A percentile compares a stretch with the other conserved stretches of the same genome.
Conservation (phyloP, 2,888 invertebrate genomes). For the Aspidiotus destructor region DNA sequence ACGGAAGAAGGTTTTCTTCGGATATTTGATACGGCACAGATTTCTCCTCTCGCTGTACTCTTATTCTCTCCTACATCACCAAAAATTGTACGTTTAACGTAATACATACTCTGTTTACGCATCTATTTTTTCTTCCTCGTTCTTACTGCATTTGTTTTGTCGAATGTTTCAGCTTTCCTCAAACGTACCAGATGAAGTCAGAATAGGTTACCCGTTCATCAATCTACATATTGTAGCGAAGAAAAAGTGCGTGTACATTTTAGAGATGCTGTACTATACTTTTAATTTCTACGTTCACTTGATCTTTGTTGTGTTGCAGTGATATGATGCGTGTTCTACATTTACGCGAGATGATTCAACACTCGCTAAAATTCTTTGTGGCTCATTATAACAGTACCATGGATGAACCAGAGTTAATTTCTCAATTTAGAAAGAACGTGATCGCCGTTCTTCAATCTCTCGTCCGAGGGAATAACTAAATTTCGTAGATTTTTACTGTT, state of each 20-base stretch:
- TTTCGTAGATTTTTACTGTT: too few relatives aligned
- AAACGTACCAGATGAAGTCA: background rate
- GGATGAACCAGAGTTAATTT: background rate
- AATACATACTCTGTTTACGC: background rate
- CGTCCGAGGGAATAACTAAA: too few relatives aligned
- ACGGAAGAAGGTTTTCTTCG: slow-evolving; percentile 24
- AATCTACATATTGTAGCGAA: slow-evolving; percentile 15
- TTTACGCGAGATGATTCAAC: slow-evolving; percentile 19
- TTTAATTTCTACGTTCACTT: background rate
- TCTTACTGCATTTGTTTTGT: background rate
- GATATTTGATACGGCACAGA: slow-evolving; percentile 18
- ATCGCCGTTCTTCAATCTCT: background rate
- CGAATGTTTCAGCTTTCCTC: background rate
- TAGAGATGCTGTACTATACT: background rate
- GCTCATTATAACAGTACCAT: slow-evolving; percentile 4
- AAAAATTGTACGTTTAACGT: slow-evolving; percentile 8
- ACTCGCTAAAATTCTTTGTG: slow-evolving; percentile 14
- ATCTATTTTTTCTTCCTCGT: background rate
- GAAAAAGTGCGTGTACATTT: slow-evolving; percentile 9
- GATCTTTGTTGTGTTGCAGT: background rate
- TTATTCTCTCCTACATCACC: slow-evolving; percentile 21
- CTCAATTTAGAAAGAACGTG: background rate
- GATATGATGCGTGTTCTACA: slow-evolving; percentile 9
- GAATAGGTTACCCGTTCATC: slow-evolving; percentile 8
- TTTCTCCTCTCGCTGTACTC: slow-evolving; percentile 20